These are phyloP conservation scores for Pipistrellus pipistrellus DNA, from an alignment of 2,797 vertebrate species.

Conservation along the genomic window DNA sequence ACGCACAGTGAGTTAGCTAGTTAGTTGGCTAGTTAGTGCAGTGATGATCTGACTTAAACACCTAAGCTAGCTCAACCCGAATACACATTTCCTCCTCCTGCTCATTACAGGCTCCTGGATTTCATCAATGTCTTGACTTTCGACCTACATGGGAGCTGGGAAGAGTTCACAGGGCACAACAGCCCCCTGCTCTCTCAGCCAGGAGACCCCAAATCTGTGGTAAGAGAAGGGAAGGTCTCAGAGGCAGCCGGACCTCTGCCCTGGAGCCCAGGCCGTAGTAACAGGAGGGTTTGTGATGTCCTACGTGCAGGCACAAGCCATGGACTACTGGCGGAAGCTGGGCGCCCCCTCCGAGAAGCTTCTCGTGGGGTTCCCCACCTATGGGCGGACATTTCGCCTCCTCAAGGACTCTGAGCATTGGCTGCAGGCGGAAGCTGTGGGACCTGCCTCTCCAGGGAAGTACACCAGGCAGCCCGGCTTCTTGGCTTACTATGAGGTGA, in stretches of 20 bases:
- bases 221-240: slow-evolving; percentile 35
- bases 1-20: neutral
- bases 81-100: neutral
- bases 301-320: slow-evolving; percentile 86
- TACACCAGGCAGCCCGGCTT: slow-evolving; percentile 92
- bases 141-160: slow-evolving; percentile 89
- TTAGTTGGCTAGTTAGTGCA: neutral
- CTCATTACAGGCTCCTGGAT: slow-evolving; percentile 77
- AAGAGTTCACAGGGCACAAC: slow-evolving; percentile 90
- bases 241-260: neutral
- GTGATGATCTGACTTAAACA: neutral
- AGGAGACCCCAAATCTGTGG: slow-evolving; percentile 67
- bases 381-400: slow-evolving; percentile 89
- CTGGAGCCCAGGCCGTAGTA: neutral
- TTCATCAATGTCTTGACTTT: slow-evolving; percentile 82
- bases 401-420: slow-evolving; percentile 76
- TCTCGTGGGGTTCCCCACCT: slow-evolving; percentile 89
- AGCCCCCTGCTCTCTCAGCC: slow-evolving; percentile 88
- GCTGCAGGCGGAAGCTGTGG: slow-evolving; percentile 85
- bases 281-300: neutral
- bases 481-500: slow-evolving; percentile 93
- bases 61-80: neutral
- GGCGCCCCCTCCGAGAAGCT: slow-evolving; percentile 90
- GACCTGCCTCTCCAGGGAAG: slow-evolving; percentile 89
- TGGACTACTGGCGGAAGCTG: slow-evolving; percentile 91